These are phyloP conservation scores for Blastobasis adustella DNA, from an alignment of 2,888 invertebrate species.

Conservation along the genomic window DNA sequence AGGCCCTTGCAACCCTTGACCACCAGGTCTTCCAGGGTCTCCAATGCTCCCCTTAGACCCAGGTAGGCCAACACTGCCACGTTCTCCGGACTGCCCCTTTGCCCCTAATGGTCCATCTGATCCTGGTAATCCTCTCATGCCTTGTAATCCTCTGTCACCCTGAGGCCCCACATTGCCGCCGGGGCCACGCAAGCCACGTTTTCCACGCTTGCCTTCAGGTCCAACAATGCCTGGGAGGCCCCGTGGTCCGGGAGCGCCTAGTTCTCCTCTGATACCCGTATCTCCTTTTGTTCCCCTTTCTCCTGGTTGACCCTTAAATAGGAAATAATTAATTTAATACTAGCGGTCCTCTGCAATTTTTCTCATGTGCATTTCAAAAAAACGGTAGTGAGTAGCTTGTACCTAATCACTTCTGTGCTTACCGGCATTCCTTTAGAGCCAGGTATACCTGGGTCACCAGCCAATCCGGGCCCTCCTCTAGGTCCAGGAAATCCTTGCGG, in stretches of 20 bases:
- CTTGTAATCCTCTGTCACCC: constrained; percentile 82
- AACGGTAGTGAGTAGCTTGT: no score
- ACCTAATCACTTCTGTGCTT: constrained; percentile 23
- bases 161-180: constrained; percentile 81
- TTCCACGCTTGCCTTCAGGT: constrained; percentile 87
- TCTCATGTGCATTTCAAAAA: no score
- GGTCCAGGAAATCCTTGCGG: constrained; percentile 89
- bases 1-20: constrained; percentile 78
- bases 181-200: constrained; percentile 85
- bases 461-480: constrained; percentile 83
- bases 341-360: not conserved
- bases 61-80: constrained; percentile 71
- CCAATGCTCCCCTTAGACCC: constrained; percentile 77
- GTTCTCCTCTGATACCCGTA: constrained; percentile 83
- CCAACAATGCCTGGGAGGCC: constrained; percentile 85
- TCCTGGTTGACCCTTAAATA: constrained; percentile 80
- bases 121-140: constrained; percentile 82
- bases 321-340: not conserved
- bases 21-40: constrained; percentile 78
- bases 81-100: constrained; percentile 84
- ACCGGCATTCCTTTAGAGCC: constrained; percentile 86
- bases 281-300: constrained; percentile 89
- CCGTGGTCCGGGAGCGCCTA: constrained; percentile 81
- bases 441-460: constrained; percentile 82
- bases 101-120: constrained; percentile 84